Percentiles rank a stretch among this genome's conserved stretches.
These are phyloP conservation scores for Schizaphis graminum DNA, from an alignment of 2,888 invertebrate species.

Conservation along the genomic window DNA sequence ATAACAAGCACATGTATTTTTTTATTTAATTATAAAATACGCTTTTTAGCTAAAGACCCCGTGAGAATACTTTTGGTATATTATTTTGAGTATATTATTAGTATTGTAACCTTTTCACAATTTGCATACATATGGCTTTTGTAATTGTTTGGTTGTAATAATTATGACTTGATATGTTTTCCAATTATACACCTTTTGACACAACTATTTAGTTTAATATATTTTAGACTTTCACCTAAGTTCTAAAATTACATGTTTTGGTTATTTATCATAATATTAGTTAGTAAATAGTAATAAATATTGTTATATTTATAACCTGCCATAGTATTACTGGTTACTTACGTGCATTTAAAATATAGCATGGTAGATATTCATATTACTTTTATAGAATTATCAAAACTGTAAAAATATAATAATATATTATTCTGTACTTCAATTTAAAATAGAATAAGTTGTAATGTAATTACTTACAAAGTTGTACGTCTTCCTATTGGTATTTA, in stretches of 20 bases:
- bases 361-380: neutral
- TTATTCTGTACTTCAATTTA: neutral
- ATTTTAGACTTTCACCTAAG: neutral
- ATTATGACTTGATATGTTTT: neutral
- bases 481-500: neutral
- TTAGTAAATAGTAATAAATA: neutral
- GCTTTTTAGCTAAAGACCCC: neutral
- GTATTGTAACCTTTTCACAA: neutral
- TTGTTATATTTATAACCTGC: neutral
- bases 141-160: neutral
- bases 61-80: neutral
- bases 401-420: neutral
- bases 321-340: neutral
- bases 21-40: neutral
- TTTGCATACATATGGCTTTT: neutral
- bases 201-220: neutral
- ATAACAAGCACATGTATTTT: neutral
- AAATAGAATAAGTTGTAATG: neutral
- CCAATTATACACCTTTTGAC: neutral
- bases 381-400: neutral
- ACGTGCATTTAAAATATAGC: neutral
- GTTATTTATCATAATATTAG: neutral
- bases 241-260: neutral
- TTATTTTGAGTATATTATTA: neutral
- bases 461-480: neutral